Conservation (phyloP, 2,888 invertebrate species). For the Idaea aversata region DNA sequence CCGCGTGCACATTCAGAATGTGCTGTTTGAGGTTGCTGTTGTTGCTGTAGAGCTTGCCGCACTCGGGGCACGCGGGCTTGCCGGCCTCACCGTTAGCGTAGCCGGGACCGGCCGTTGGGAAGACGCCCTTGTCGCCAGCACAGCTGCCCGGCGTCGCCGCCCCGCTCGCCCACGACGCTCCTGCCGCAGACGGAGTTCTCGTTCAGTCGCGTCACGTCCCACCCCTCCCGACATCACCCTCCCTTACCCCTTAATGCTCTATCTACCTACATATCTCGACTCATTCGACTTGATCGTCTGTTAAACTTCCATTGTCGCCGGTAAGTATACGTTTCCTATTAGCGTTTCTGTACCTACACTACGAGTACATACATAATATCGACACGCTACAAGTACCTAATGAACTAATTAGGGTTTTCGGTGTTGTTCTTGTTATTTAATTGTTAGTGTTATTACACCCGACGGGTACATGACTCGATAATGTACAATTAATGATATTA, state of each 20-base stretch:
- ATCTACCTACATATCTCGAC: too few relatives aligned
- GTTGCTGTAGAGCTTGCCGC: constrained; percentile 85
- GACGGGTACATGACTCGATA: constrained; percentile 61
- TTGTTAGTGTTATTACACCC: constrained; percentile 69
- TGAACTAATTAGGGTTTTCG: constrained; percentile 50
- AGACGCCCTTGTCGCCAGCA: constrained; percentile 39
- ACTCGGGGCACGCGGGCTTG: constrained; percentile 84
- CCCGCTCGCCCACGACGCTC: constrained; percentile 68
- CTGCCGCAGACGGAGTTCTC: constrained; percentile 75
- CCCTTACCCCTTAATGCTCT: constrained; percentile 13
- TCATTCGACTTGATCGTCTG: constrained; percentile 16
- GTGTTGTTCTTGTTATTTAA: constrained; percentile 60
- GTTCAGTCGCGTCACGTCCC: constrained; percentile 53
- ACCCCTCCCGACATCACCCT: constrained; percentile 22
- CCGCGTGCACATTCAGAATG: constrained; percentile 84
- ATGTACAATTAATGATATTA: constrained; percentile 64
- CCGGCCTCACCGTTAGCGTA: constrained; percentile 61
- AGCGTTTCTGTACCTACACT: constrained; percentile 23
- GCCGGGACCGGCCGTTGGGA: constrained; percentile 36
- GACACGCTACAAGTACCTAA: constrained; percentile 30
- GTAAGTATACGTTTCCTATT: constrained; percentile 19
- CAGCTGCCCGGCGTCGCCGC: constrained; percentile 38
- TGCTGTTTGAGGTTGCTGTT: constrained; percentile 86
- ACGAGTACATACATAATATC: constrained; percentile 37
- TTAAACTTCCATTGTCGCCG: constrained; percentile 31